These are phyloP conservation scores for Catamblyrhynchus diadema DNA, from an alignment of 2,797 vertebrate species.

Conservation along the genomic window DNA sequence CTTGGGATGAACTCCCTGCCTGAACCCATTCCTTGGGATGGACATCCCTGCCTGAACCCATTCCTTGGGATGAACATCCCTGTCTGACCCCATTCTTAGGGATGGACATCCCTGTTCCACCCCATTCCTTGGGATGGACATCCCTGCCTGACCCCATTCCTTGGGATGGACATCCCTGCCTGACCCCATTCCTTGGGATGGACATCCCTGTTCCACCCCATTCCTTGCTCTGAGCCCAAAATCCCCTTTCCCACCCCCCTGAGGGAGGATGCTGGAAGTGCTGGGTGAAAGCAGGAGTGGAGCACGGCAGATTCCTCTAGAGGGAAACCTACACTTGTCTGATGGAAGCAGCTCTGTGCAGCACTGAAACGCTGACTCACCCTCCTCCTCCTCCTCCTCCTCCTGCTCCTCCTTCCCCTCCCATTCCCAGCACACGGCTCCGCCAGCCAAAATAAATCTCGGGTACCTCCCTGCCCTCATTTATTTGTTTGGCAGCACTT, in stretches of 20 bases:
- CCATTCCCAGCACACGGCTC: background rate
- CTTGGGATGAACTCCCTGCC: rapidly evolving
- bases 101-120: too few species aligned
- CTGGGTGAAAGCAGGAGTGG: background rate
- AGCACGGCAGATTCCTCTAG: conserved; percentile 6
- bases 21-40: too few species aligned
- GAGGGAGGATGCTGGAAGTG: background rate
- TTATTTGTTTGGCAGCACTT: conserved; percentile 40
- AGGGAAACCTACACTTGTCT: conserved; percentile 44
- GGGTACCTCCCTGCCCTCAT: conserved; percentile 48
- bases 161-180: too few species aligned
- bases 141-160: too few species aligned
- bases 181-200: too few species aligned
- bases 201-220: too few species aligned
- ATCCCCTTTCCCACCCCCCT: rapidly evolving
- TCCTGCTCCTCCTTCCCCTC: background rate
- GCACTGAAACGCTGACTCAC: conserved; percentile 47
- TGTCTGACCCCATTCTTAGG: too few species aligned
- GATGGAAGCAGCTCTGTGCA: background rate
- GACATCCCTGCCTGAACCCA: too few species aligned
- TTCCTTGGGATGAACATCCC: too few species aligned
- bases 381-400: conserved; percentile 13
- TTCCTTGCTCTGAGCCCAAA: background rate
- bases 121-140: too few species aligned
- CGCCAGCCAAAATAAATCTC: conserved; percentile 45